Conservation (phyloP, 1,140 invertebrate species). For the Patella vulgata region DNA sequence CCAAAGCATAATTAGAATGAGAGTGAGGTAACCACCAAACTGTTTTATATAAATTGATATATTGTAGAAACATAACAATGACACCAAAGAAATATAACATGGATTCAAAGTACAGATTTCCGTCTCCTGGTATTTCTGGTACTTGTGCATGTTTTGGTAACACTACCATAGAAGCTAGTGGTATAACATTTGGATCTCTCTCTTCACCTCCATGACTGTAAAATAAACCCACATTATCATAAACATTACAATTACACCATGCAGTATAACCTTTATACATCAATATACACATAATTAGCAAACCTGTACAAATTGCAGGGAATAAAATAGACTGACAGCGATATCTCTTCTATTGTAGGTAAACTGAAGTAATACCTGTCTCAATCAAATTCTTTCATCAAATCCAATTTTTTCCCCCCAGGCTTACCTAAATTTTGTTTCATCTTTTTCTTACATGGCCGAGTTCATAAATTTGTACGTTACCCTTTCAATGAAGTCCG, state of each 20-base stretch:
- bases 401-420: no score
- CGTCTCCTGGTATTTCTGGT: slow-evolving; percentile 84
- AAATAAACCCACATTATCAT: slow-evolving; percentile 16
- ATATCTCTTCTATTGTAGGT: neutral
- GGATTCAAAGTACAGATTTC: slow-evolving; percentile 86
- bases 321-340: neutral
- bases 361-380: no score
- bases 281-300: neutral
- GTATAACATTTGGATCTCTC: slow-evolving; percentile 51
- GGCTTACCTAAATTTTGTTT: no score
- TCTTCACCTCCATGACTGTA: slow-evolving; percentile 51
- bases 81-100: slow-evolving; percentile 80
- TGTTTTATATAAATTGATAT: slow-evolving; percentile 93
- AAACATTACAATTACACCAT: slow-evolving; percentile 1
- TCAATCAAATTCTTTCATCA: neutral
- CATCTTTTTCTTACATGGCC: no score
- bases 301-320: neutral
- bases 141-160: slow-evolving; percentile 67
- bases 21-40: slow-evolving; percentile 98
- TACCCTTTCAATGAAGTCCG: no score
- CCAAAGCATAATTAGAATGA: slow-evolving; percentile 87
- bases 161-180: slow-evolving; percentile 56
- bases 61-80: slow-evolving; percentile 81
- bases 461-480: no score
- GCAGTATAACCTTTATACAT: neutral